phyloP scores from a whole-genome alignment of 2,888 invertebrate species.

The Mallateleia sp. region DNA sequence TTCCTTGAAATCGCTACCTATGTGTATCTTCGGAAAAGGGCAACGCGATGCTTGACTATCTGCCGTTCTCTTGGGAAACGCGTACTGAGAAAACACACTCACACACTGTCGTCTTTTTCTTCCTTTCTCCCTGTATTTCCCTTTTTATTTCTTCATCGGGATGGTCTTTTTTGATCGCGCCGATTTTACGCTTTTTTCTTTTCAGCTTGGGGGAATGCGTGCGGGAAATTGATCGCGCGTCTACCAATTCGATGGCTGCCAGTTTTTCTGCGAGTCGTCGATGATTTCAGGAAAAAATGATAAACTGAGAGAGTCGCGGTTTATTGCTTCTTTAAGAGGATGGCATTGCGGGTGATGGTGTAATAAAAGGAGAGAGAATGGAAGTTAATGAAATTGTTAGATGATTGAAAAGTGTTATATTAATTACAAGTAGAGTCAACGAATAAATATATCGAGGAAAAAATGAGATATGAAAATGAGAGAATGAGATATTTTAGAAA shows the following conservation, averaged over 20 bases:
- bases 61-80: conserved; percentile 72
- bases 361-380: too few species aligned
- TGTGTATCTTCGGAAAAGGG: conserved; percentile 77
- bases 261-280: too few species aligned
- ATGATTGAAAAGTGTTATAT: too few species aligned
- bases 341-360: too few species aligned
- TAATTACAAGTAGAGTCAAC: too few species aligned
- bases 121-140: conserved; percentile 12
- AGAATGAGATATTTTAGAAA: too few species aligned
- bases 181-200: conserved; percentile 42
- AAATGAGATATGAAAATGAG: too few species aligned
- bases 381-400: too few species aligned
- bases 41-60: conserved; percentile 65
- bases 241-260: conserved; percentile 28
- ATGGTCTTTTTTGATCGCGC: conserved; percentile 41
- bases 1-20: conserved; percentile 75
- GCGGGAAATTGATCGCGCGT: conserved; percentile 46
- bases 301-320: too few species aligned
- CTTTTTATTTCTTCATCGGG: conserved; percentile 53
- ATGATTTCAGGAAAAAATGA: too few species aligned
- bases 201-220: conserved; percentile 23
- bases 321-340: too few species aligned
- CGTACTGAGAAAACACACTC: conserved; percentile 60
- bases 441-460: too few species aligned
- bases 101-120: conserved; percentile 9